Evolutionary conservation across 2,888 invertebrate species (phyloP).

Genomic region (Nomada fabriciana): DNA sequence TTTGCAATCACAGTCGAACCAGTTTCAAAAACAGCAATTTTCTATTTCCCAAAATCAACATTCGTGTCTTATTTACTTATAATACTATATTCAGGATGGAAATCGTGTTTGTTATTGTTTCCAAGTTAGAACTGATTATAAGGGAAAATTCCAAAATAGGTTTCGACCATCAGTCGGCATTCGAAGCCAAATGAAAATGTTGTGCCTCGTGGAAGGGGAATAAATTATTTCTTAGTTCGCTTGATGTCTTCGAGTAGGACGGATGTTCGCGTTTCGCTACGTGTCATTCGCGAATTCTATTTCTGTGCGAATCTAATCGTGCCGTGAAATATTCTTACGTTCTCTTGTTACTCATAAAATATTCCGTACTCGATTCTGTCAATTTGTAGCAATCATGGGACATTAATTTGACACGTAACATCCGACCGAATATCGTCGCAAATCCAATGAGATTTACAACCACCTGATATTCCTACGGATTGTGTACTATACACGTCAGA

Average conservation of each 20-base stretch:
- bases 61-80: too few relatives aligned
- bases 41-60: too few relatives aligned
- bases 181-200: too few relatives aligned
- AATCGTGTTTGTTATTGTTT: too few relatives aligned
- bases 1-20: too few relatives aligned
- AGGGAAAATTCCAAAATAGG: too few relatives aligned
- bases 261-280: too few relatives aligned
- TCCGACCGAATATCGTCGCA: constrained; percentile 21
- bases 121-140: too few relatives aligned
- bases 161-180: too few relatives aligned
- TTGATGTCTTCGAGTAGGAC: too few relatives aligned
- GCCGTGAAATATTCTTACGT: not conserved
- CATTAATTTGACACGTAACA: constrained; percentile 32
- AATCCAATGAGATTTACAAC: constrained; percentile 35
- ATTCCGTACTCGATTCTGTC: not conserved
- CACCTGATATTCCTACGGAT: constrained; percentile 22
- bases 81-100: too few relatives aligned
- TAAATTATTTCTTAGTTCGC: not conserved
- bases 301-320: not conserved
- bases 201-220: not conserved
- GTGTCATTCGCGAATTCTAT: not conserved
- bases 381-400: constrained; percentile 6
- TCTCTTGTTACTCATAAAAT: not conserved
- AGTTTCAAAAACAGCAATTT: too few relatives aligned
- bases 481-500: constrained; percentile 4